These are phyloP conservation scores for Dendroctonus ponderosae DNA, from an alignment of 1,140 invertebrate species.

Conservation along the genomic window DNA sequence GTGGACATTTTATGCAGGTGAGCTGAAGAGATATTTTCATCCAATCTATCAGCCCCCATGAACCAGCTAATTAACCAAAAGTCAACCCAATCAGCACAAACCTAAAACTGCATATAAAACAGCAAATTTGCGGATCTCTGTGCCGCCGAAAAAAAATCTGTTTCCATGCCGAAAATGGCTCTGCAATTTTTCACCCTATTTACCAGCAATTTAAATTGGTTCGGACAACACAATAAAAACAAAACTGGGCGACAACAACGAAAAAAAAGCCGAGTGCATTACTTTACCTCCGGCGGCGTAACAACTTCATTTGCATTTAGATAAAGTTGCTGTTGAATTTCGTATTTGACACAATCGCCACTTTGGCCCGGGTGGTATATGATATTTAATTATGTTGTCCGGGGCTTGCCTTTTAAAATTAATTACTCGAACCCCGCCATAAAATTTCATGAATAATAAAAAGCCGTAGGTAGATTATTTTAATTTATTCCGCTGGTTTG, in stretches of 20 bases:
- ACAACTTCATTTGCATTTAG: slow-evolving; percentile 32
- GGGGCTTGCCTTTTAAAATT: slow-evolving; percentile 28
- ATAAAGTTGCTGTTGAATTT: slow-evolving; percentile 32
- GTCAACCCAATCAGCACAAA: too few relatives aligned
- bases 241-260: background rate
- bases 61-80: too few relatives aligned
- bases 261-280: slow-evolving; percentile 20
- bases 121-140: too few relatives aligned
- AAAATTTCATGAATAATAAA: slow-evolving; percentile 30
- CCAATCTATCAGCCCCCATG: too few relatives aligned
- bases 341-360: slow-evolving; percentile 27
- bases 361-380: slow-evolving; percentile 16
- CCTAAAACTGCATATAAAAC: too few relatives aligned
- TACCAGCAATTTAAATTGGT: slow-evolving; percentile 23
- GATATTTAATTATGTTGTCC: slow-evolving; percentile 34
- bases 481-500: slow-evolving; percentile 24
- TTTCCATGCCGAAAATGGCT: background rate
- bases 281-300: slow-evolving; percentile 19
- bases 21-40: too few relatives aligned
- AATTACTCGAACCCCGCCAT: slow-evolving; percentile 18
- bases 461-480: slow-evolving; percentile 22
- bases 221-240: slow-evolving; percentile 16
- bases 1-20: too few relatives aligned
- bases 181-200: slow-evolving; percentile 26
- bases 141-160: background rate